Conservation (phyloP, 1,140 invertebrate species). For the Andricus grossulariae region DNA sequence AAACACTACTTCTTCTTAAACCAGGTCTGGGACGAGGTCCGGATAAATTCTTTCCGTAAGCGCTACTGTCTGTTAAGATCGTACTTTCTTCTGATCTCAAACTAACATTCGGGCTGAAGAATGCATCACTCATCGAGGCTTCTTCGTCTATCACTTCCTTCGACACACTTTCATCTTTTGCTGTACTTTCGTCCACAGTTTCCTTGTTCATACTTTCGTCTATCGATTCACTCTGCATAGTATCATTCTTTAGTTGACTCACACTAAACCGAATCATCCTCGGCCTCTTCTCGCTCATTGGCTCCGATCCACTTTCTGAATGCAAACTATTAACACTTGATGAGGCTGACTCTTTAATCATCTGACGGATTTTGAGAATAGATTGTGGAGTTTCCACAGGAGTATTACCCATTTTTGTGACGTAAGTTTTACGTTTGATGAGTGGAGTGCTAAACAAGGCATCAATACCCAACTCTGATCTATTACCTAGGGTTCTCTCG, state of each 20-base stretch:
- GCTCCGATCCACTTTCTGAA: background rate
- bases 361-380: conserved; percentile 69
- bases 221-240: background rate
- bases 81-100: conserved; percentile 44
- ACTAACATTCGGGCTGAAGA: conserved; percentile 43
- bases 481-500: conserved; percentile 1
- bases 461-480: conserved; percentile 51
- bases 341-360: conserved; percentile 62
- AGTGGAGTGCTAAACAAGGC: conserved; percentile 66
- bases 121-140: conserved; percentile 25
- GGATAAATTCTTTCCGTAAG: conserved; percentile 42
- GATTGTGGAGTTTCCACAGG: conserved; percentile 67
- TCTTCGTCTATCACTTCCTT: conserved; percentile 34
- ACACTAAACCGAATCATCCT: conserved; percentile 55
- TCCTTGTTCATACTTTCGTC: background rate
- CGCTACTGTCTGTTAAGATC: conserved; percentile 51
- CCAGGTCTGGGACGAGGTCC: conserved; percentile 63
- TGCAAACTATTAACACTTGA: conserved; percentile 31
- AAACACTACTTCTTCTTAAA: conserved; percentile 57
- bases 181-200: background rate
- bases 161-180: background rate
- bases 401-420: conserved; percentile 23
- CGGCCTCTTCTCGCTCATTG: conserved; percentile 37
- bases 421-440: conserved; percentile 58
- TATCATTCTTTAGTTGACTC: conserved; percentile 37